These are phyloP conservation scores for Pao palembangensis DNA, from an alignment of 2,113 vertebrate genomes.

Conservation along the genomic window DNA sequence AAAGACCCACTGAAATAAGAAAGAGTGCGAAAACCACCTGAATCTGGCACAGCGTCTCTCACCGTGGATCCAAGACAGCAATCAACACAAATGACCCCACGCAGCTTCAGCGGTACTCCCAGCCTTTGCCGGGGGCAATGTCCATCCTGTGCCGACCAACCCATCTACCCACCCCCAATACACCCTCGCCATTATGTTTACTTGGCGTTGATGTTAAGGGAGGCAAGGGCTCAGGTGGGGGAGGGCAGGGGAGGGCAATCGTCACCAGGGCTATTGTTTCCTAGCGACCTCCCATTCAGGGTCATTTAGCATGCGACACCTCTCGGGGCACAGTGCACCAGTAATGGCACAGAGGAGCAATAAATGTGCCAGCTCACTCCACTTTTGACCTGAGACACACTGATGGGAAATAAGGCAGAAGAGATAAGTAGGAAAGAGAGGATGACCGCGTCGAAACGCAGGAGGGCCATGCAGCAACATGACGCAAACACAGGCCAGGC, in stretches of 20 bases:
- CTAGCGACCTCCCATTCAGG: constrained; percentile 66
- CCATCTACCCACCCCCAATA: constrained; percentile 18
- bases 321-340: constrained; percentile 60
- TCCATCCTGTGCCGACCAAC: constrained; percentile 36
- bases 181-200: constrained; percentile 48
- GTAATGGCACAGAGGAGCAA: constrained; percentile 61
- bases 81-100: constrained; percentile 16
- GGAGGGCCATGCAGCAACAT: background rate
- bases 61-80: constrained; percentile 1
- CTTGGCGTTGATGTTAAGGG: constrained; percentile 45
- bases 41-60: background rate
- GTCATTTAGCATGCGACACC: constrained; percentile 75
- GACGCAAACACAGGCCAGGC: background rate
- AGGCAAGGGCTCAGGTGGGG: constrained; percentile 46
- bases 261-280: constrained; percentile 71
- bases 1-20: constrained; percentile 38
- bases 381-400: constrained; percentile 16
- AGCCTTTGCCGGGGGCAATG: constrained; percentile 34
- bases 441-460: background rate
- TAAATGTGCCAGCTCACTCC: constrained; percentile 59
- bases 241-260: constrained; percentile 59
- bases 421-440: constrained; percentile 2
- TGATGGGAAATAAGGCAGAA: constrained; percentile 10
- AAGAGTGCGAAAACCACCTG: constrained; percentile 4
- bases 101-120: constrained; percentile 26